Percentiles rank a stretch among this genome's conserved stretches.
phyloP scores from a whole-genome alignment of 2,797 vertebrate species.

The Psittacula derbiana region DNA sequence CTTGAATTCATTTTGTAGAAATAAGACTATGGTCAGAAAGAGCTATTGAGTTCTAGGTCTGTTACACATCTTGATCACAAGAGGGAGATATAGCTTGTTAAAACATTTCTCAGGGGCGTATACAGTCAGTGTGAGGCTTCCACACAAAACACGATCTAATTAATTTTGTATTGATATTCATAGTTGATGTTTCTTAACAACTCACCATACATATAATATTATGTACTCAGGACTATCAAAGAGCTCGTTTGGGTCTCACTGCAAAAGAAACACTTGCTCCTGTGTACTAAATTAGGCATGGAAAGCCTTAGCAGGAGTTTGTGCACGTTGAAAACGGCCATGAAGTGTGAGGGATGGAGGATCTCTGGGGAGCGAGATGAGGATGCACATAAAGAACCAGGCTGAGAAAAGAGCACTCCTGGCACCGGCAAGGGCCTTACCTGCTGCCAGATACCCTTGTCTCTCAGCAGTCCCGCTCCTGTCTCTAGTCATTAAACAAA shows the following conservation, averaged over 20 bases:
- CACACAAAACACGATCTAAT: neutral
- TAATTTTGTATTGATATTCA: neutral
- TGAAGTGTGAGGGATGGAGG: neutral
- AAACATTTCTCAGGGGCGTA: neutral
- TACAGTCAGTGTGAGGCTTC: neutral
- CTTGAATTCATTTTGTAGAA: neutral
- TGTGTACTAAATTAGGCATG: too few relatives aligned
- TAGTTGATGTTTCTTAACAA: neutral
- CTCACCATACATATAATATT: rapidly evolving
- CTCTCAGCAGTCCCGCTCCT: neutral
- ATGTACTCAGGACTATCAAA: neutral
- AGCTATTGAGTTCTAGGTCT: neutral
- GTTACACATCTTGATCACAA: neutral
- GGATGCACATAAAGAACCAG: neutral
- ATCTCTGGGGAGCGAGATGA: neutral
- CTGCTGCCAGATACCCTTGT: neutral
- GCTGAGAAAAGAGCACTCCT: neutral
- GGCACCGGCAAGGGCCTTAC: neutral
- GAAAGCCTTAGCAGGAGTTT: neutral
- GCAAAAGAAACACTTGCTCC: neutral
- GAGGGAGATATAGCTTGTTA: neutral
- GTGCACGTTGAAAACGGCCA: rapidly evolving
- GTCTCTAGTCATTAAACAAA: neutral
- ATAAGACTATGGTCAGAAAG: neutral
- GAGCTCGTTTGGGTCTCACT: neutral